Evolutionary conservation across 2,797 vertebrate species (phyloP).

Genomic region (Nannoperca australis): DNA sequence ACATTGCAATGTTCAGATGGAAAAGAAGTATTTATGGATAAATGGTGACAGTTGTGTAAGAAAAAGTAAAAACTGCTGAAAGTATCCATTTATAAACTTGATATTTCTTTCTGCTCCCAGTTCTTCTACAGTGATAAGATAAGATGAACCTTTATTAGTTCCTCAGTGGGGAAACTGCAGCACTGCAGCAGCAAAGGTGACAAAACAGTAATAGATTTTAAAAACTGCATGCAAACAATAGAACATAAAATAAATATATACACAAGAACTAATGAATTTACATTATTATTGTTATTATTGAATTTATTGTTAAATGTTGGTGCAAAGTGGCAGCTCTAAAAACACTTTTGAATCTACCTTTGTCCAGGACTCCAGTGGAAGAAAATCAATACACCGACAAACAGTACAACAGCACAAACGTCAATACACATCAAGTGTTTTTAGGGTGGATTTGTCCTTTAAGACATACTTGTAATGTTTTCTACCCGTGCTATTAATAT

Average conservation of each 20-base stretch:
- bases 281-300: no score
- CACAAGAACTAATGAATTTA: no score
- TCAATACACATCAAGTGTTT: neutral
- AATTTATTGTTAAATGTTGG: neutral
- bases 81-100: neutral
- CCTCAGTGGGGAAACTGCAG: no score
- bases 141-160: no score
- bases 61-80: no score
- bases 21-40: neutral
- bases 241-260: no score
- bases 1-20: neutral
- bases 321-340: neutral
- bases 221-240: no score
- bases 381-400: neutral
- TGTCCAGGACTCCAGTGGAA: neutral
- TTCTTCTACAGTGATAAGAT: neutral
- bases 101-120: neutral
- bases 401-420: neutral
- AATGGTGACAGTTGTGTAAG: no score
- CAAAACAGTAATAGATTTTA: no score
- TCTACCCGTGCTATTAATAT: slow-evolving; percentile 29
- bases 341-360: neutral
- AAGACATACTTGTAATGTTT: neutral
- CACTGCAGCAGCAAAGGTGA: no score
- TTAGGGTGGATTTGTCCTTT: neutral